Evolutionary conservation across 2,797 vertebrate genomes (phyloP).

Genomic region (Lates japonicus): DNA sequence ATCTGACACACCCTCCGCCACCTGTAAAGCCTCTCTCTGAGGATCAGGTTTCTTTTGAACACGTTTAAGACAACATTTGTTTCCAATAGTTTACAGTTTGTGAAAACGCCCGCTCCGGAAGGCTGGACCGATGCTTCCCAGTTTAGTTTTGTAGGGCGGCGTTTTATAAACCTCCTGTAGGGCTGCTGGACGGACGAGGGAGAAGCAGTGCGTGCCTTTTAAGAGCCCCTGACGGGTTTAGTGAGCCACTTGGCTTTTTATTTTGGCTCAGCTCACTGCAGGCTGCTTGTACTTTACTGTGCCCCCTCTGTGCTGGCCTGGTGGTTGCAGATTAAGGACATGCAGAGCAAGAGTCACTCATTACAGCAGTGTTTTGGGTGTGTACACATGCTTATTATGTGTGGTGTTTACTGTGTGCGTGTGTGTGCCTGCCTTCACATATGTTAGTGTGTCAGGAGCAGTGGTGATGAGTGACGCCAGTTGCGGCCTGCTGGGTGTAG

Average conservation of each 20-base stretch:
- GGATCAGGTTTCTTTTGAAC: slow-evolving; percentile 84
- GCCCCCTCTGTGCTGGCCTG: slow-evolving; percentile 76
- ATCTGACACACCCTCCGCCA: slow-evolving; percentile 68
- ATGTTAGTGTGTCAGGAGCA: slow-evolving; percentile 57
- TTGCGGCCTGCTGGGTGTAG: slow-evolving; percentile 69
- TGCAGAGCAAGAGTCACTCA: slow-evolving; percentile 70
- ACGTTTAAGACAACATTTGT: slow-evolving; percentile 79
- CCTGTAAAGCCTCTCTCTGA: slow-evolving; percentile 81
- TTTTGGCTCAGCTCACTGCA: slow-evolving; percentile 78
- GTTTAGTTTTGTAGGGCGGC: slow-evolving; percentile 54
- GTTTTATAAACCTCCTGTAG: slow-evolving; percentile 71
- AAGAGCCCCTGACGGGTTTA: slow-evolving; percentile 76
- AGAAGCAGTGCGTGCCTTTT: slow-evolving; percentile 72
- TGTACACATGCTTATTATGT: slow-evolving; percentile 53
- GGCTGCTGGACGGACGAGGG: slow-evolving; percentile 61
- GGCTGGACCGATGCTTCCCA: slow-evolving; percentile 62
- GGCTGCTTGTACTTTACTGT: slow-evolving; percentile 82
- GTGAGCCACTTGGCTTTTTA: slow-evolving; percentile 80
- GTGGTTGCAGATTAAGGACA: slow-evolving; percentile 76
- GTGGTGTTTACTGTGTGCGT: slow-evolving; percentile 53
- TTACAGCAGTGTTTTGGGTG: slow-evolving; percentile 57
- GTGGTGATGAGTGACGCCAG: slow-evolving; percentile 70
- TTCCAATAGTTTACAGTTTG: slow-evolving; percentile 81
- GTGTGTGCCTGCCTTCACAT: slow-evolving; percentile 50
- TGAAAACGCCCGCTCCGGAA: slow-evolving; percentile 75